Conservation (phyloP, 2,113 vertebrate genomes). For the Tinamus guttatus region DNA sequence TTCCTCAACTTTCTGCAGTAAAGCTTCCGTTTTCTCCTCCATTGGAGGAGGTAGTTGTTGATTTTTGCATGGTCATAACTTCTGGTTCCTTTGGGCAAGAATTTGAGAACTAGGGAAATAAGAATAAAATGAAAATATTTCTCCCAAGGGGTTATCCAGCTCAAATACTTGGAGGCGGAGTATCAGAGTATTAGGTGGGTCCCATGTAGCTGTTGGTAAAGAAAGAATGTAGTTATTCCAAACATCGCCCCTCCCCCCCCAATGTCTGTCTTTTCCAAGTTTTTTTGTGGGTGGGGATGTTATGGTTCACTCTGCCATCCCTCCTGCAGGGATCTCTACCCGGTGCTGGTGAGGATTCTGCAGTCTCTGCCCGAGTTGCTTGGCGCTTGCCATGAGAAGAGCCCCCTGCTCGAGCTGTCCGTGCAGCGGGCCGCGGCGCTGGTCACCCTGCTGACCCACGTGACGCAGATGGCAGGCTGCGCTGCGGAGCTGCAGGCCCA, state of each 20-base stretch:
- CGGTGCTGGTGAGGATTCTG: conserved; percentile 85
- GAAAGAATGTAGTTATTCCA: too few relatives aligned
- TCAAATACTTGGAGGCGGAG: neutral
- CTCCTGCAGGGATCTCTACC: conserved; percentile 88
- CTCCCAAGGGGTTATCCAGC: neutral
- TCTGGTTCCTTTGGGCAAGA: neutral
- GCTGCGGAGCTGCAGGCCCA: conserved; percentile 79
- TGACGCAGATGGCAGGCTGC: conserved; percentile 87
- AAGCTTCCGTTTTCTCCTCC: neutral
- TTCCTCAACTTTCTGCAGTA: neutral
- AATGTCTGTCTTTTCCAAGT: neutral
- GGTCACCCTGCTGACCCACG: conserved; percentile 85
- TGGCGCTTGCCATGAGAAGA: neutral
- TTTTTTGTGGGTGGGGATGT: neutral
- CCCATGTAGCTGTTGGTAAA: neutral
- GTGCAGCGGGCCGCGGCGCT: conserved; percentile 83
- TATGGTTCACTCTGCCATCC: neutral
- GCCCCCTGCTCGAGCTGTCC: conserved; percentile 54
- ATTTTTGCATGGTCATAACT: neutral
- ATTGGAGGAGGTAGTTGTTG: neutral
- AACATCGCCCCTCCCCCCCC: neutral
- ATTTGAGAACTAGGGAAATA: neutral
- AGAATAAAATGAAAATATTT: neutral
- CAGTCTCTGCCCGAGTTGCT: conserved; percentile 79
- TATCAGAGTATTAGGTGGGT: neutral